Evolutionary conservation across 2,113 vertebrate species (phyloP), one percentile per base, ranked within the genome.

Genomic region (Cebus imitator): DNA sequence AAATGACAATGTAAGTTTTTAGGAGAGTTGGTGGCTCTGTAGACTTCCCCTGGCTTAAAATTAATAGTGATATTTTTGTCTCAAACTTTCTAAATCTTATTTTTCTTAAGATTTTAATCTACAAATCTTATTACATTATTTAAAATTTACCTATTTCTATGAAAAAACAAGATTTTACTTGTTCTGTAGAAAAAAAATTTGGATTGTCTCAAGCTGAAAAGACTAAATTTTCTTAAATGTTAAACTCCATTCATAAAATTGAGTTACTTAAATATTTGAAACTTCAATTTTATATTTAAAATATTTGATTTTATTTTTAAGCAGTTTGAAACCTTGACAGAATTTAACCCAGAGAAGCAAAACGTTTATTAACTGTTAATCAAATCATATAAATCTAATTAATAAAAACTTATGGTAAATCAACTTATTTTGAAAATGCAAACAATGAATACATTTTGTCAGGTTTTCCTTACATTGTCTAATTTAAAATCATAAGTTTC

Each of bases 21-120:
- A n/a, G 83, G 52, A 13, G 0, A 64, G 32, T 57, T 64, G n/a
- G 0, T 1, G 0, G 52, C 13, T 89, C 84, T 83, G 21, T 18
- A 93, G 2, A 73, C 32, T 90, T 93, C 5, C 18, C 68, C 61
- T 25, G 10, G 9, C 90, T 90, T 83, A 83, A 86, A 87, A 80
- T 95, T 70, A 82, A 55, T 30, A 48, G 30, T 70, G 9, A 48
- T 27, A 20, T 72, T 87, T 73, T 66, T 48, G 55, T 86, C 57
- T 82, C 2, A 79, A 50, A 52, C 3, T 82, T 43, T 58, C 16
- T 52, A 18, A 90, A 87, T 12, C 2, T 87, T 25, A 43, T 79
- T 91, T 86, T 78, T 48, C 30, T 66, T 85, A 76, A 82, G 5
- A 86, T 64, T 86, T 92, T 18, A 95, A 92, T 82, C 75, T 83